These are phyloP conservation scores for Drosophila pullipes DNA, from an alignment of 2,888 invertebrate species.

Conservation along the genomic window DNA sequence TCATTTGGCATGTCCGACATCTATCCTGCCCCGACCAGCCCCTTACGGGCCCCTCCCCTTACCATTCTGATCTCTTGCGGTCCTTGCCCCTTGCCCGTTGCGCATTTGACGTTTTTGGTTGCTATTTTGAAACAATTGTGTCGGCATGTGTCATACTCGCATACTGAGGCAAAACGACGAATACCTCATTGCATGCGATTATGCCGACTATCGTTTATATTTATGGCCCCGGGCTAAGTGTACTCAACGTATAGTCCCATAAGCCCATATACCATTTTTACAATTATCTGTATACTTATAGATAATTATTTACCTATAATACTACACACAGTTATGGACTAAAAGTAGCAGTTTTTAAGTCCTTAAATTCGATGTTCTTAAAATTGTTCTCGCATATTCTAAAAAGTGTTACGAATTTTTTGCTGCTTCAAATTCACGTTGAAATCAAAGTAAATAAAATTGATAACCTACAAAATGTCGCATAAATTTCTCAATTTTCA, in stretches of 20 bases:
- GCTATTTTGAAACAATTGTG: constrained; percentile 58
- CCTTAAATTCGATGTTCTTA: background rate
- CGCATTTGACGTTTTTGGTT: constrained; percentile 50
- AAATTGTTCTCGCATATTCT: background rate
- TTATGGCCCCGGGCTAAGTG: constrained; percentile 9
- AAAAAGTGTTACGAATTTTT: background rate
- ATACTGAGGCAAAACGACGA: background rate
- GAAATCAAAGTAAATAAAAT: background rate
- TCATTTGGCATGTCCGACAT: constrained; percentile 14
- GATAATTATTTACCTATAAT: constrained; percentile 9
- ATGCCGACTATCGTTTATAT: background rate
- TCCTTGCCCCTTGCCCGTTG: constrained; percentile 6
- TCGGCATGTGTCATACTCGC: constrained; percentile 50
- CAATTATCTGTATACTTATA: constrained; percentile 12
- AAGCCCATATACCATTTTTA: background rate
- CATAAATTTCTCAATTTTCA: background rate
- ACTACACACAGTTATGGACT: background rate
- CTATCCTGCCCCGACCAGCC: background rate
- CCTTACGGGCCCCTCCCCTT: background rate
- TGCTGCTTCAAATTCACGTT: background rate
- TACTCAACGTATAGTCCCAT: background rate
- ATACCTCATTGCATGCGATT: background rate
- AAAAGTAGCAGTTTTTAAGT: background rate
- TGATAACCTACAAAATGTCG: background rate
- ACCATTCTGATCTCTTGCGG: background rate